Evolutionary conservation across 2,888 invertebrate species (phyloP).

Genomic region (Steinernema scapterisci): DNA sequence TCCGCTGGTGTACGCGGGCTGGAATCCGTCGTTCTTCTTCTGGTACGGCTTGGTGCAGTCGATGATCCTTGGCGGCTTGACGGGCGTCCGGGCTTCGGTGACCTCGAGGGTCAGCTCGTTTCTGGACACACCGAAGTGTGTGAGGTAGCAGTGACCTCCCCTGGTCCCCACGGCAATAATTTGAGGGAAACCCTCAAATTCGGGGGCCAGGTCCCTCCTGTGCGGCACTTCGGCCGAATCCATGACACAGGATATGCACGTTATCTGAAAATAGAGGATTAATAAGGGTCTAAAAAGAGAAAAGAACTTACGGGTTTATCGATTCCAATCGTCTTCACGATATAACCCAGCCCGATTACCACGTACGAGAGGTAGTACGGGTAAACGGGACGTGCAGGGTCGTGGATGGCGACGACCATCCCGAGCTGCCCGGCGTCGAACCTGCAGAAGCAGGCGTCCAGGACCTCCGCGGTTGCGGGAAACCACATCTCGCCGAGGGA

Average conservation of each 20-base stretch:
- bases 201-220: background rate
- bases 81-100: background rate
- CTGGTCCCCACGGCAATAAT: background rate
- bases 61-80: background rate
- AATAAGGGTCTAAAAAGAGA: background rate
- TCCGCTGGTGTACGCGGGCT: background rate
- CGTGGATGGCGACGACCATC: background rate
- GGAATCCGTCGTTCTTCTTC: background rate
- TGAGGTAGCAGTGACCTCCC: constrained; percentile 4
- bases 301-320: background rate
- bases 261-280: background rate
- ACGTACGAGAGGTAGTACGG: constrained; percentile 8
- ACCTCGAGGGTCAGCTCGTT: too few relatives aligned
- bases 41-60: constrained; percentile 14
- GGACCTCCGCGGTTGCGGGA: constrained; percentile 4
- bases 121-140: background rate
- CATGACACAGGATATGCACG: background rate
- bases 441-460: constrained; percentile 17
- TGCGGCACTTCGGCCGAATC: background rate
- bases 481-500: background rate
- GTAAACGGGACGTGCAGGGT: background rate
- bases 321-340: constrained; percentile 15
- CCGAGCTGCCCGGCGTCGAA: constrained; percentile 8
- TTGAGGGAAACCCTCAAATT: background rate
- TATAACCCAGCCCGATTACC: background rate